phyloP scores from a whole-genome alignment of 2,113 vertebrate genomes.

The Oreamnos americanus region DNA sequence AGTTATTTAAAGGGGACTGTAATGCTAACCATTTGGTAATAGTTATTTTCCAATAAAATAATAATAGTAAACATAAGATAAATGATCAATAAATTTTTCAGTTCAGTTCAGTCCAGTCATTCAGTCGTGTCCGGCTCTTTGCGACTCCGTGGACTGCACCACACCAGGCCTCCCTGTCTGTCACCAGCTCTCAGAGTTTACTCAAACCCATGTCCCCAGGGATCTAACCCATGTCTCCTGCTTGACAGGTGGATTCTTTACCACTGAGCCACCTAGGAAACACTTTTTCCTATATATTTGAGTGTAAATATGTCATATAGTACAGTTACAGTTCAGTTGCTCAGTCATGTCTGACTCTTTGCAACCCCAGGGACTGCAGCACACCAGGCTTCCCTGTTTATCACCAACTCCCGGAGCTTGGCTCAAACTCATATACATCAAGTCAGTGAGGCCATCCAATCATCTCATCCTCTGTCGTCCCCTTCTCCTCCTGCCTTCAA shows the following conservation, averaged over 20 bases:
- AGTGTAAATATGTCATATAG: neutral
- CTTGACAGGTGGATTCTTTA: neutral
- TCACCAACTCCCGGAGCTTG: neutral
- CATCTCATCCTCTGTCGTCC: neutral
- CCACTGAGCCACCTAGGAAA: neutral
- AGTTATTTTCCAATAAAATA: conserved; percentile 4
- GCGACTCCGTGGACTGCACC: rapidly evolving
- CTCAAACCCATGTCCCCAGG: neutral
- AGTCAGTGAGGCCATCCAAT: neutral
- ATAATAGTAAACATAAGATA: neutral
- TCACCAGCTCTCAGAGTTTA: neutral
- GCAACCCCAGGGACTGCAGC: neutral
- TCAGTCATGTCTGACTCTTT: neutral
- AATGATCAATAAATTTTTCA: neutral
- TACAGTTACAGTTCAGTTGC: neutral
- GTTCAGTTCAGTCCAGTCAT: neutral
- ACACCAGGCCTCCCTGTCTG: neutral
- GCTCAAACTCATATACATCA: neutral
- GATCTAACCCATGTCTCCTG: neutral
- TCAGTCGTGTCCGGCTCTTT: neutral
- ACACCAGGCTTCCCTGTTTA: neutral
- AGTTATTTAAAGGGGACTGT: neutral
- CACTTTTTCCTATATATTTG: neutral
- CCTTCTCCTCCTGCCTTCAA: neutral
- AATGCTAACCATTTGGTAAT: neutral